Percentiles rank a stretch among this genome's conserved stretches.
Evolutionary conservation across 2,888 invertebrate species (phyloP).

Genomic region (Apoda limacodes): DNA sequence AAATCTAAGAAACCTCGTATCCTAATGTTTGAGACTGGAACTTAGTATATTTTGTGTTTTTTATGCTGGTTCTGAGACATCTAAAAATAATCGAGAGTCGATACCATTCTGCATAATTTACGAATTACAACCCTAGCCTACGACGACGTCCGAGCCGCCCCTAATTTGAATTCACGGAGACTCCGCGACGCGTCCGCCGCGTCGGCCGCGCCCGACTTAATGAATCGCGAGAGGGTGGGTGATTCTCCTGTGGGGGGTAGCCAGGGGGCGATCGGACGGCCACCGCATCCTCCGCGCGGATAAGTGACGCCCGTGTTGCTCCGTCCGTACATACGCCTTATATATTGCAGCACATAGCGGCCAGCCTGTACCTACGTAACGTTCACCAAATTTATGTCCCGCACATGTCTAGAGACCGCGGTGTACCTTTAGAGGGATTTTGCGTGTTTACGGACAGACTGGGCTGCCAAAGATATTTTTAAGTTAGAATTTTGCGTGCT

Average conservation of each 20-base stretch:
- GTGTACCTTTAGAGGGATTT: slow-evolving; percentile 67
- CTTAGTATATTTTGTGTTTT: too few relatives aligned
- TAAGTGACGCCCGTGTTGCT: slow-evolving; percentile 70
- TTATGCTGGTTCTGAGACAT: too few relatives aligned
- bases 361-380: slow-evolving; percentile 64
- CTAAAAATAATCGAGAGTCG: too few relatives aligned
- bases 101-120: not conserved
- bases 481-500: slow-evolving; percentile 55
- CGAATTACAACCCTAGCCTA: slow-evolving; percentile 32
- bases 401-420: slow-evolving; percentile 70
- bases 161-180: slow-evolving; percentile 70
- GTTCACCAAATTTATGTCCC: slow-evolving; percentile 69
- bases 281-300: slow-evolving; percentile 69
- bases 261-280: slow-evolving; percentile 58
- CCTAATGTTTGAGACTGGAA: too few relatives aligned
- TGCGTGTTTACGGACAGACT: slow-evolving; percentile 65
- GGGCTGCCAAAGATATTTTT: slow-evolving; percentile 51
- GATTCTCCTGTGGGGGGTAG: slow-evolving; percentile 34
- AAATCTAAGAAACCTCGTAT: too few relatives aligned
- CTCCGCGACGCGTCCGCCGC: slow-evolving; percentile 68
- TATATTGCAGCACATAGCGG: slow-evolving; percentile 57
- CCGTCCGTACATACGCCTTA: slow-evolving; percentile 58
- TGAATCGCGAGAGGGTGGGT: slow-evolving; percentile 57
- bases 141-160: slow-evolving; percentile 64
- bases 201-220: slow-evolving; percentile 69